Base-by-base conservation (phyloP, 2,888 invertebrate species). In the Clitarchus hookeri region DNA sequence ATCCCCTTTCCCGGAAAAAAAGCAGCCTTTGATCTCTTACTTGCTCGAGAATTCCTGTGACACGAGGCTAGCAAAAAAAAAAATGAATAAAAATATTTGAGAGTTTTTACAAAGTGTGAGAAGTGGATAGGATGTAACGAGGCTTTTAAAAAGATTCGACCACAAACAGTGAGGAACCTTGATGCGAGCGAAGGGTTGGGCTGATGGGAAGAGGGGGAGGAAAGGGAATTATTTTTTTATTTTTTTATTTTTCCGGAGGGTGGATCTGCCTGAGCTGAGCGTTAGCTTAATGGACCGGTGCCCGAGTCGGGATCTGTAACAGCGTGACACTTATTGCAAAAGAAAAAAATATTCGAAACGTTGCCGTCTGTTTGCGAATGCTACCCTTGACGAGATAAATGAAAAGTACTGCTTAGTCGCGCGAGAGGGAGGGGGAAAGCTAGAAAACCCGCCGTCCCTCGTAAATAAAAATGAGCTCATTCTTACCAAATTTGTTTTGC, bases 141-240 rank as follows among this genome's bases (percentile, higher is more conserved):
- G 44, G 36, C 82, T 82, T 82, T 82, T 82, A 82, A 82, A 82
- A 82, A 82, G 82, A 82, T 82, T 82, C 82, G 36, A 82, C 82
- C 82, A 12, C 82, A 82, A 27, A 82, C 82, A 82, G 82, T 82
- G 27, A 82, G 44, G 13, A 82, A 36, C 36, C 36, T 27, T 44
- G 16, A 44, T 19, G 36, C 16, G n/a, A 65, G 65, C n/a, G 19
- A 65, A 23, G 65, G 16, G 23, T 23, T 8, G 48, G 6, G 8
- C 16, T 65, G n/a, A n/a, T n/a, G n/a, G n/a, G n/a, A n/a, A n/a
- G 36, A 4, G 36, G 36, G 36, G 36, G 36, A 4, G 36, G 36
- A 4, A 4, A 36, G 36, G 36, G 2, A 4, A 36, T 36, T n/a
- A n/a, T 36, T 36, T 36, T 53, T 16, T 53, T 53, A 53, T 12